Base-by-base conservation (phyloP, 2,797 vertebrate genomes). In the Caiman crocodilus region DNA sequence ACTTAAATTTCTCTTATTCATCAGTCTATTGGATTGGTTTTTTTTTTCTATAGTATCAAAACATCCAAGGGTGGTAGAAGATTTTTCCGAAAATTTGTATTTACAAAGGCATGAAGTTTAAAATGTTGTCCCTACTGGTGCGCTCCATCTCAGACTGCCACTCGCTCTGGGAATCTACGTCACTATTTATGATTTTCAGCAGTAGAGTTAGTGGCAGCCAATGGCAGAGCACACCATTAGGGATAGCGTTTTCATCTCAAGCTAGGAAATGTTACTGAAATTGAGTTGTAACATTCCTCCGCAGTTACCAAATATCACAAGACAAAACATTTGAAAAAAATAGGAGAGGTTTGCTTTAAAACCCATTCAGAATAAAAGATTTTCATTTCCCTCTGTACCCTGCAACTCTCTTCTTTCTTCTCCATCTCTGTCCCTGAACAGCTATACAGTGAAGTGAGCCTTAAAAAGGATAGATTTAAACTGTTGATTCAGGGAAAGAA, bases 201-300 rank as follows among this genome's bases (percentile, higher is more conserved):
- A 59, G 28, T 16, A 77, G 18, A 35, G 6, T 69, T 28, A 87
- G 14, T 80, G 77, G 61, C 77, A 80, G 77, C 61, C 85, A 85
- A 90, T 90, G 71, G 56, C 14, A 90, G 32, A 42, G 12, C 25
- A 26, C 21, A 15, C 14, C 13, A 82, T 8, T 2, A 82, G 90
- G 6, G 18, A 88, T 5, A 69, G 12, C 20, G 4, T 3, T 85
- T 76, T 88, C 69, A 85, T 67, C 42, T 67, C 6, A 28, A 80
- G 69, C 82, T 16, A 26, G 2, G 1, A 1, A 57, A 2, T 14
- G 1, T 15, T 69, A 2, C 1, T 78, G 4, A 18, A 1, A 55
- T 23, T 17, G 14, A 81, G 1, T 1, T 6, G n/a, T 2, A 89
- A 21, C 23, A 76, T 79, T 4, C 79, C 86, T 71, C 1, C 63